These are phyloP conservation scores for Albula goreensis DNA, from an alignment of 2,113 vertebrate genomes.

Conservation along the genomic window DNA sequence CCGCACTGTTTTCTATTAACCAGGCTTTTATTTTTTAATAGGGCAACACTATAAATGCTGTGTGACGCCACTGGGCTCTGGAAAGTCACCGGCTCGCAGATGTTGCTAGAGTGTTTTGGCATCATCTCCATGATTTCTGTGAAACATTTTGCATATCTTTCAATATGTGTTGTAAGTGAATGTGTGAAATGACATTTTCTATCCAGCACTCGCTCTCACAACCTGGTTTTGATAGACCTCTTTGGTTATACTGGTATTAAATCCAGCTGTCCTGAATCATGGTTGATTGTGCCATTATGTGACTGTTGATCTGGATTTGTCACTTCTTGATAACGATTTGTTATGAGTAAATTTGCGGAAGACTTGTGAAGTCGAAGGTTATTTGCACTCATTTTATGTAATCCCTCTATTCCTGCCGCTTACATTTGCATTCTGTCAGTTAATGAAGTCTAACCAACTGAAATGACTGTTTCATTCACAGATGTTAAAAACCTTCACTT, in stretches of 20 bases:
- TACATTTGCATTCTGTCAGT: not conserved
- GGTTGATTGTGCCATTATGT: not conserved
- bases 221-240: not conserved
- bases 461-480: not conserved
- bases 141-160: not conserved
- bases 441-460: not conserved
- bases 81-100: not conserved
- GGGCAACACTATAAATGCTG: slow-evolving; percentile 16
- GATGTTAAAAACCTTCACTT: not conserved
- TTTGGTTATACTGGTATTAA: not conserved
- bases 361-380: not conserved
- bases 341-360: not conserved
- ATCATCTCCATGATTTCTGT: not conserved
- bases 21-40: slow-evolving; percentile 23
- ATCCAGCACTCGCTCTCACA: not conserved
- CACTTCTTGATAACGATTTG: not conserved
- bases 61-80: not conserved
- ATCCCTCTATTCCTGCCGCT: not conserved
- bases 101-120: not conserved
- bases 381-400: not conserved
- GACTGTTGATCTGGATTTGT: not conserved
- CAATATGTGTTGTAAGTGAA: not conserved
- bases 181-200: not conserved
- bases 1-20: slow-evolving; percentile 33
- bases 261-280: not conserved